Evolutionary conservation across 2,888 invertebrate genomes (phyloP), one percentile per base, ranked within the genome.

Genomic region (Brenthis ino): DNA sequence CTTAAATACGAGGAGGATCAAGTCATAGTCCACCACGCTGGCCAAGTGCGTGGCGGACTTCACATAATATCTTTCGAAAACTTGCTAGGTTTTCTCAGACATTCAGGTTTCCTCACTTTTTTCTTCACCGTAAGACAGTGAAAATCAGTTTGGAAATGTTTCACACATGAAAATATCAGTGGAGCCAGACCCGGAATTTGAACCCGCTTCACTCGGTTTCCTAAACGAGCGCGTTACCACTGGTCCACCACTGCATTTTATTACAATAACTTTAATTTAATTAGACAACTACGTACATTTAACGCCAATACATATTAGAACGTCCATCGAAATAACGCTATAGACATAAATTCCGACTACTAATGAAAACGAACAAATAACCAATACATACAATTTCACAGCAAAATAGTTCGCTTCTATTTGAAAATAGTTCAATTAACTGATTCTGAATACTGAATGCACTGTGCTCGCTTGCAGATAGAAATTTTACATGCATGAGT

Each of bases 371-470:
- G 28, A 33, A 51, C 67, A 67, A 67, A 68, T 64, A 68, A 57
- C 28, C 53, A 57, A 67, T 57, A 57, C 64, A 57, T 63, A 63
- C 57, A 61, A 63, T 70, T 67, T 55, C 14, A 60, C 51, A 51
- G 47, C 24, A 55, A 70, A 70, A 67, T 64, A 37, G 55, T 67
- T 37, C 6, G 20, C 20, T 57, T 37, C 67, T 63, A 67, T 67
- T 67, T 63, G 67, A 58, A 65, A 67, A 70, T 64, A 60, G 67
- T 58, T 64, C 67, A 70, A 70, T 70, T 70, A 67, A 64, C 64
- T 67, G 64, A 67, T 57, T 67, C 47, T 69, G 48, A 67, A 54
- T 58, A 63, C 51, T 43, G 57, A 63, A 69, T 48, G 65, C n/a
- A n/a, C 57, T 53, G 28, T 61, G 51, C 20, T 53, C 37, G 63